Conservation (phyloP, 2,797 vertebrate species). For the Sciurus vulgaris region DNA sequence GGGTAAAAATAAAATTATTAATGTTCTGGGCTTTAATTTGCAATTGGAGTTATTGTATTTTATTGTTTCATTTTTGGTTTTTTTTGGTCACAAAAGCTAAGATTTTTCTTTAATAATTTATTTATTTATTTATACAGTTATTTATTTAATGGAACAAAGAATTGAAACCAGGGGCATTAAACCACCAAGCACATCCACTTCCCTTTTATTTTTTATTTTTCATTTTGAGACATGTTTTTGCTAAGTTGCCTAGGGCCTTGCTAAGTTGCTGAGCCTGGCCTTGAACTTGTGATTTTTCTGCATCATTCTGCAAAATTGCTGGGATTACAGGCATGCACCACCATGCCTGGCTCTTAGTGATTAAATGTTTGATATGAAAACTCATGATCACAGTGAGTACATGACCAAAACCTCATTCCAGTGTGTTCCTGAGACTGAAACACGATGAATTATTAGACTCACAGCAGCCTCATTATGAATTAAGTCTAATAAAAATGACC, state of each 20-base stretch:
- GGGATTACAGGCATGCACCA: too few relatives aligned
- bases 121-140: too few relatives aligned
- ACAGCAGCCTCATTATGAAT: constrained; percentile 27
- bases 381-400: background rate
- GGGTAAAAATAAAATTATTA: background rate
- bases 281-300: too few relatives aligned
- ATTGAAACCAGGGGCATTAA: too few relatives aligned
- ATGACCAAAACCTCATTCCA: background rate
- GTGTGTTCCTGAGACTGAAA: background rate
- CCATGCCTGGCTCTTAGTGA: background rate
- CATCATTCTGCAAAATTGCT: too few relatives aligned
- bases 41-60: background rate
- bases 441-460: constrained; percentile 46
- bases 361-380: constrained; percentile 66
- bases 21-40: background rate
- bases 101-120: constrained; percentile 51
- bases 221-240: too few relatives aligned
- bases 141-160: too few relatives aligned
- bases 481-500: constrained; percentile 65
- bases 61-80: background rate
- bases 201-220: fast-evolving
- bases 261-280: too few relatives aligned
- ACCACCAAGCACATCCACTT: too few relatives aligned
- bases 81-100: background rate
- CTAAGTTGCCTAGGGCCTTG: too few relatives aligned